Base-by-base conservation (phyloP, 1,140 invertebrate genomes). In the Uloborus diversus region DNA sequence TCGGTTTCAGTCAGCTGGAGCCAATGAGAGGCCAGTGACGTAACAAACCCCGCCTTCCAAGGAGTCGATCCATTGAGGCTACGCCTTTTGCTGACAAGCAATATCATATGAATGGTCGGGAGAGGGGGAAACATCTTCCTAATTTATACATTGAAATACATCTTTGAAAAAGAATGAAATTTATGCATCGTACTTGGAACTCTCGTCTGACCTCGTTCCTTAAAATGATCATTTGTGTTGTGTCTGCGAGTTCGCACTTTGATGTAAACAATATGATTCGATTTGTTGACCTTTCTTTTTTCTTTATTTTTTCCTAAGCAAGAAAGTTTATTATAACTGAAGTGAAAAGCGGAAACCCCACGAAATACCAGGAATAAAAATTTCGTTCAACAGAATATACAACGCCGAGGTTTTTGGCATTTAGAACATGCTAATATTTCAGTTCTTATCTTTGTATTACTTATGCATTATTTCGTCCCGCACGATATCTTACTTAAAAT, bases 51-150 rank as follows among this genome's bases (percentile, higher is more conserved):
- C 73, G 30, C 61, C 73, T 57, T 27, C 17, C 37, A 4, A 42
- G 73, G 30, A 32, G 73, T 57, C 33, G 20, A 56, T 25, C 28
- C n/a, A 33, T 28, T 20, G 25, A 25, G 35, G 71, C 71, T 27
- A 51, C 73, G 62, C 73, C 73, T 57, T 17, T 47, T 28, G 49
- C 32, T n/a, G 30, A 28, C 14, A 20, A 23, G 37, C 33, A 30
- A 25, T 62, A 73, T 61, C 17, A 30, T 64, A 78, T 78, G 73
- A 78, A 78, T 78, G 73, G 61, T 78, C 30, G 61, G n/a, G 73
- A 56, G 27, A 66, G 20, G 23, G n/a, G 49, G 51, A 56, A 42
- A 42, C 69, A 73, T 73, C 69, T 73, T 73, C 69, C 69, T 73
- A 73, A 73, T 73, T 73, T 73, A 73, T 73, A 73, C 69, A 73